Base-by-base conservation (phyloP, 2,888 invertebrate genomes). In the Suillia variegata region DNA sequence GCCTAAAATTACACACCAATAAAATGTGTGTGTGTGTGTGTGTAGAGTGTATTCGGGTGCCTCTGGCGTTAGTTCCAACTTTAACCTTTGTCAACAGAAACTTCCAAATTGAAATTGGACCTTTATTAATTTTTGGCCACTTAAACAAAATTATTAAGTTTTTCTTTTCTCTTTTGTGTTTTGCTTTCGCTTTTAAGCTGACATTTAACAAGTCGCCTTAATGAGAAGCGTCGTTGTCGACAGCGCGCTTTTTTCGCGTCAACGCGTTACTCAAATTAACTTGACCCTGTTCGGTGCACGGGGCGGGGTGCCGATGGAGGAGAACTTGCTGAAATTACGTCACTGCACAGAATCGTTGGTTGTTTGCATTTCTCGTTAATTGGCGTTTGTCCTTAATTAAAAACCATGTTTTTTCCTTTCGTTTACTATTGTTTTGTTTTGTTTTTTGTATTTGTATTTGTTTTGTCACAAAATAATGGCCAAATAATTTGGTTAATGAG, bases 301-400 rank as follows among this genome's bases (percentile, higher is more conserved):
- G n/a, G n/a, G n/a, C n/a, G n/a, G n/a, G n/a, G n/a, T n/a, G n/a
- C n/a, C n/a, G n/a, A n/a, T n/a, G n/a, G n/a, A n/a, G n/a, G n/a
- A n/a, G n/a, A n/a, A n/a, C n/a, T n/a, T n/a, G n/a, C n/a, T n/a
- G 38, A 38, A 38, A n/a, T 38, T 38, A 26, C 26, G 26, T 38
- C n/a, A 42, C 6, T 42, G 48, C 18, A 21, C 4, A 48, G 18
- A 48, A 48, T 6, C 8, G 22, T n/a, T n/a, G n/a, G n/a, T n/a
- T 53, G 53, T 58, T 58, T 58, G 48, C 53, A 48, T 48, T 58
- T 53, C 21, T 22, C 45, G 34, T 53, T 58, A 58, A 48, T 13
- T 12, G 33, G n/a, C 47, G 34, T 52, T 52, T 58, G 51, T 53
- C 20, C 48, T 48, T 58, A 58, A 58, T 58, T 58, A 58, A 53